These are phyloP conservation scores for Polyommatus iphigenia DNA, from an alignment of 2,888 invertebrate species.

Conservation along the genomic window DNA sequence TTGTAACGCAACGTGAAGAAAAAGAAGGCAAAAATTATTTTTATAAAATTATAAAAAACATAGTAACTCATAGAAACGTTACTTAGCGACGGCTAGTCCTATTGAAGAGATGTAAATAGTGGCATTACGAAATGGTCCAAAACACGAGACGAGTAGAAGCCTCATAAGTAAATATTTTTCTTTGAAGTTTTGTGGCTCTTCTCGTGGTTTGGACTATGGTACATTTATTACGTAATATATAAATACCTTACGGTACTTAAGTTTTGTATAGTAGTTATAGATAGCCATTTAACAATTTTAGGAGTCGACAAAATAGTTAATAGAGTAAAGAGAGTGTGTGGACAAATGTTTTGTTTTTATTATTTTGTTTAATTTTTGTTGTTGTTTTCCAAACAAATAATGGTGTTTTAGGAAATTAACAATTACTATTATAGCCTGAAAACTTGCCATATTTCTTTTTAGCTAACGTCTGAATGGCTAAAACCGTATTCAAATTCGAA, in stretches of 20 bases:
- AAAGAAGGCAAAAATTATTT: background rate
- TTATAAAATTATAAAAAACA: background rate
- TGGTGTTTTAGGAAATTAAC: no score
- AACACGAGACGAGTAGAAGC: background rate
- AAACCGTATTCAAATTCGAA: background rate
- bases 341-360: background rate
- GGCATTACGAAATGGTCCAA: conserved; percentile 55
- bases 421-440: background rate
- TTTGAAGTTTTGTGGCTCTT: background rate
- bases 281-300: background rate
- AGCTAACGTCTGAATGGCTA: background rate
- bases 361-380: background rate
- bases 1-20: no score
- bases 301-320: background rate
- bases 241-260: conserved; percentile 57
- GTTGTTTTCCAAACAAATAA: no score
- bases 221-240: conserved; percentile 39
- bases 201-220: conserved; percentile 33
- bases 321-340: background rate
- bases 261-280: conserved; percentile 42
- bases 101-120: conserved; percentile 60
- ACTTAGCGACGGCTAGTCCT: conserved; percentile 78
- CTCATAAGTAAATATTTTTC: background rate
- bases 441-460: conserved; percentile 11
- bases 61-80: conserved; percentile 41